Evolutionary conservation across 2,888 invertebrate genomes (phyloP).

Genomic region (Hydropsyche betteni): DNA sequence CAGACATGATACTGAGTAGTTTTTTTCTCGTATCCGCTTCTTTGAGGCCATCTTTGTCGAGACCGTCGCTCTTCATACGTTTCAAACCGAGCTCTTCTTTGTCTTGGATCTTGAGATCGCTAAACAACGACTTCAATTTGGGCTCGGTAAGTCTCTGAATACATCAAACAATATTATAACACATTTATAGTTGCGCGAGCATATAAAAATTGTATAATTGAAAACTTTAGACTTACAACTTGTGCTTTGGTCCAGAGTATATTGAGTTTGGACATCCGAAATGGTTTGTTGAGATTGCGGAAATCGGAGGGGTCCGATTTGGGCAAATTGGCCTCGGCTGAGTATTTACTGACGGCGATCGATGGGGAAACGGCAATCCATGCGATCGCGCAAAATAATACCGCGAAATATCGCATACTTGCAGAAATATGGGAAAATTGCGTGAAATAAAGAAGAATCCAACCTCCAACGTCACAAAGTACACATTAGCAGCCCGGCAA

Average conservation of each 20-base stretch:
- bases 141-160: conserved; percentile 81
- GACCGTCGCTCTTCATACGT: conserved; percentile 80
- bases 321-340: conserved; percentile 67
- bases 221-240: conserved; percentile 69
- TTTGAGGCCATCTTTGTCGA: conserved; percentile 86
- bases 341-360: conserved; percentile 71
- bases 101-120: conserved; percentile 90
- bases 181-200: too few relatives aligned
- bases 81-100: conserved; percentile 90
- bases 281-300: conserved; percentile 82
- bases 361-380: too few relatives aligned
- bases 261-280: conserved; percentile 90
- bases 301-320: conserved; percentile 64
- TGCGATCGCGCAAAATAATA: too few relatives aligned
- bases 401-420: too few relatives aligned
- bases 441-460: too few relatives aligned
- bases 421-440: too few relatives aligned
- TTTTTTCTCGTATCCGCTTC: conserved; percentile 84
- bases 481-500: background rate
- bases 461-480: too few relatives aligned
- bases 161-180: too few relatives aligned
- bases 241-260: conserved; percentile 90
- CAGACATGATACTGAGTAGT: conserved; percentile 82
- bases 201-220: too few relatives aligned
- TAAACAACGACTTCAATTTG: conserved; percentile 85